A percentile compares a stretch with the other conserved stretches of the same genome.
Conservation (phyloP, 2,113 vertebrate genomes). For the Alligator sinensis region DNA sequence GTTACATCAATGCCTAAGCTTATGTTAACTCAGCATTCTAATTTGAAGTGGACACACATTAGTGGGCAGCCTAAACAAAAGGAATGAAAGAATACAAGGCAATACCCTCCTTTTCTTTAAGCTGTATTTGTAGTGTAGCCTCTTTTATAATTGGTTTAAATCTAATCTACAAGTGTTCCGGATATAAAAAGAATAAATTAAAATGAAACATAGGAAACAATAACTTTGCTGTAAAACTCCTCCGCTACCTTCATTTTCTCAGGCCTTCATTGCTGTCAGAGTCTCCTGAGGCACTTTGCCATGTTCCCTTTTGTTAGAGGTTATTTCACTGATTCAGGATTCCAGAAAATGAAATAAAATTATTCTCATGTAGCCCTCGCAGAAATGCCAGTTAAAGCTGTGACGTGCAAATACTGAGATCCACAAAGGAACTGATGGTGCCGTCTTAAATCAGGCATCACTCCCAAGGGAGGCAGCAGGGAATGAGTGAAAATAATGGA, state of each 20-base stretch:
- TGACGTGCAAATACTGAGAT: not conserved
- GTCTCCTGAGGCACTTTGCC: not conserved
- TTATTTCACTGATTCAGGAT: not conserved
- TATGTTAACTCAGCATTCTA: conserved; percentile 8
- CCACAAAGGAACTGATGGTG: not conserved
- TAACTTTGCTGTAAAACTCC: not conserved
- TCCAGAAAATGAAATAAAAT: conserved; percentile 37
- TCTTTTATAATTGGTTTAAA: conserved; percentile 17
- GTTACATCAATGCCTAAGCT: not conserved
- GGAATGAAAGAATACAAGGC: not conserved
- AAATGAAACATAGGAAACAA: not conserved
- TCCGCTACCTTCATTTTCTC: not conserved
- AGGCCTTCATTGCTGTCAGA: not conserved
- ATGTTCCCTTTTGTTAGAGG: conserved; percentile 6
- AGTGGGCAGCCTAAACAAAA: conserved; percentile 6
- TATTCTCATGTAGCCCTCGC: not conserved
- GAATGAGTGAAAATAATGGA: not conserved
- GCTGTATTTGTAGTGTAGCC: not conserved
- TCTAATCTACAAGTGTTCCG: conserved; percentile 1
- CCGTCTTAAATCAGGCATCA: not conserved
- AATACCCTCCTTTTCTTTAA: not conserved
- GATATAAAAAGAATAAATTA: not conserved
- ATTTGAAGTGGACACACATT: conserved; percentile 1
- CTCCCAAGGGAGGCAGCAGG: conserved; percentile 17
- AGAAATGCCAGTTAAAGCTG: not conserved